Evolutionary conservation across 2,797 vertebrate species (phyloP).

Genomic region (Helarctos malayanus): DNA sequence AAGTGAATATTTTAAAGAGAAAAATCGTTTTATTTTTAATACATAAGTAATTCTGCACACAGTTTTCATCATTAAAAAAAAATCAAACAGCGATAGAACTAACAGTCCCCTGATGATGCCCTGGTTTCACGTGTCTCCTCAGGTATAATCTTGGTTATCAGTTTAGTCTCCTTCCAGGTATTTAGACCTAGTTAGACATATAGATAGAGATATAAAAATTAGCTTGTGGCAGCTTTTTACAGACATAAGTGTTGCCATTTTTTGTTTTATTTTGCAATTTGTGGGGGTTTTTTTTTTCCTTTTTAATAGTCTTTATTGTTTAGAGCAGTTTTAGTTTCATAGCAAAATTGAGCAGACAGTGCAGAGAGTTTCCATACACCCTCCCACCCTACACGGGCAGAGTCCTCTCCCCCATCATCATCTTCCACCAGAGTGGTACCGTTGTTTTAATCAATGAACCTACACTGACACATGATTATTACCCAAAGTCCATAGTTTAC

Average conservation of each 20-base stretch:
- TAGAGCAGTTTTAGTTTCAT: neutral
- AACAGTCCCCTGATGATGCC: neutral
- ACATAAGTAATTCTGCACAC: neutral
- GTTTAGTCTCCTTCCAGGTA: neutral
- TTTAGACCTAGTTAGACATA: neutral
- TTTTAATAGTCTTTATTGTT: neutral
- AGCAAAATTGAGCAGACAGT: neutral
- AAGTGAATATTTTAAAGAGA: conserved; percentile 44
- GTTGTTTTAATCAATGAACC: too few relatives aligned
- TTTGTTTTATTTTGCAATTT: conserved; percentile 34
- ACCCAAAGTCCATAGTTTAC: neutral
- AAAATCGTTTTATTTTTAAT: conserved; percentile 42
- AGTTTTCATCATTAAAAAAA: neutral
- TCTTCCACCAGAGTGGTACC: neutral
- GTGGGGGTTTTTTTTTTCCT: neutral
- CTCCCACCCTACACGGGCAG: too few relatives aligned
- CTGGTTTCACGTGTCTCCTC: neutral
- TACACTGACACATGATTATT: neutral
- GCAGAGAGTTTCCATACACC: neutral
- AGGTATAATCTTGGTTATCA: neutral
- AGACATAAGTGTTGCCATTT: neutral
- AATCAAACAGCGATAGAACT: neutral
- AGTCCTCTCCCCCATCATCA: neutral
- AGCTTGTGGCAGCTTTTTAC: neutral
- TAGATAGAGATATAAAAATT: neutral